Base-by-base conservation (phyloP, 1,140 invertebrate species). In the Drosophila kepulauana region DNA sequence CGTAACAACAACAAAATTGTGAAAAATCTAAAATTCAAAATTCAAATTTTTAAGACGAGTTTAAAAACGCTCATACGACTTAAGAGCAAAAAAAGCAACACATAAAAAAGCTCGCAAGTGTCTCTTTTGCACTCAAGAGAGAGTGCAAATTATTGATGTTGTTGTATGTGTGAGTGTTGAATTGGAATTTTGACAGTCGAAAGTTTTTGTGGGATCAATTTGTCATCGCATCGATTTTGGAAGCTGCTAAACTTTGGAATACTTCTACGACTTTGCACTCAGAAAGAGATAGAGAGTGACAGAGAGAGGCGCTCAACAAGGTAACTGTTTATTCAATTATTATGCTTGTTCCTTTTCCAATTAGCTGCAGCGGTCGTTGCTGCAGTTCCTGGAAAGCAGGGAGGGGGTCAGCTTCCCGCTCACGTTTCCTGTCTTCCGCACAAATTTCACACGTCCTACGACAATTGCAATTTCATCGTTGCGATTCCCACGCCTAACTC, bases 371-470 rank as follows among this genome's bases (percentile, higher is more conserved):
- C 20, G 10, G 20, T n/a, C 20, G 20, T 25, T 25, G 20, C 13
- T 13, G 15, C 43, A 48, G 20, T 74, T 75, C 58, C 43, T 43
- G 52, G 66, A 75, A 75, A 0, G 45, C n/a, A 49, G 62, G 54
- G 56, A 38, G 48, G 56, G 56, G 48, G 38, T 10, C 30, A 46
- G 57, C 66, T 57, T 30, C 63, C 48, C 58, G 51, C 52, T 77
- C 75, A 77, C 75, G 69, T 78, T 85, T 85, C 81, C 81, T 85
- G 78, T 85, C 81, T 78, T 81, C 78, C 78, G 69, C 65, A 73
- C 79, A 86, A 86, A 82, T 87, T 82, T 77, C 84, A 82, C 79
- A 88, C 79, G 76, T 87, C 64, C 74, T 71, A 16, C 66, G 75
- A 68, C 84, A 89, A 84, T 87, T 87, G 82, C 84, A 79, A 84